phyloP scores from a whole-genome alignment of 53 echinoderm and acorn worm genomes.

The Holothuria leucospilota region DNA sequence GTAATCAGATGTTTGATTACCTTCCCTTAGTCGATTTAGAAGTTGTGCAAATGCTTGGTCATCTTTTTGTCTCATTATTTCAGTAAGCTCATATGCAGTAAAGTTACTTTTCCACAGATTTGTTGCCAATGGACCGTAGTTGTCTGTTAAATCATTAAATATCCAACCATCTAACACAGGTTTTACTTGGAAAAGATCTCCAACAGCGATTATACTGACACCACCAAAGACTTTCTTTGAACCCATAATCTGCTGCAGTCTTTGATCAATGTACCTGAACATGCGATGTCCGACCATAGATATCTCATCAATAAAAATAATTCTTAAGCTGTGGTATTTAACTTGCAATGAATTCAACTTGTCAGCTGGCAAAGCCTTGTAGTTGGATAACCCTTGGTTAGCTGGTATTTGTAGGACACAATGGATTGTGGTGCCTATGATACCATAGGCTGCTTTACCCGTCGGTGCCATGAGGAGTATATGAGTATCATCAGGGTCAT shows the following conservation, averaged over 20 bases:
- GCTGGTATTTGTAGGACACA: conserved; percentile 52
- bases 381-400: conserved; percentile 40
- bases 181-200: conserved; percentile 75
- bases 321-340: conserved; percentile 24
- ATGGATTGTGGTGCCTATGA: conserved; percentile 60
- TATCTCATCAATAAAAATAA: not conserved
- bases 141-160: conserved; percentile 21
- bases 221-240: conserved; percentile 53
- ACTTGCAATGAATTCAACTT: conserved; percentile 23
- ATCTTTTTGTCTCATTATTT: no score
- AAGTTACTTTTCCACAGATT: conserved; percentile 66
- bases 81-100: conserved; percentile 7
- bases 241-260: conserved; percentile 63
- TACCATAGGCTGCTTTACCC: not conserved
- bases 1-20: conserved; percentile 60
- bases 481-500: conserved; percentile 42
- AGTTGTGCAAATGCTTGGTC: conserved; percentile 59
- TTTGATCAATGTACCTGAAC: conserved; percentile 29
- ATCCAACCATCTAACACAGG: conserved; percentile 65
- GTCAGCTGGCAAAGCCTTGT: not conserved
- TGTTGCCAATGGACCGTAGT: conserved; percentile 45
- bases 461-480: conserved; percentile 57
- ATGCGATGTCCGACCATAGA: conserved; percentile 46
- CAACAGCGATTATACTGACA: conserved; percentile 20
- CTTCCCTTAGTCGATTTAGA: conserved; percentile 62